These are phyloP conservation scores for Nephila pilipes DNA, from an alignment of 1,140 invertebrate species.

Conservation along the genomic window DNA sequence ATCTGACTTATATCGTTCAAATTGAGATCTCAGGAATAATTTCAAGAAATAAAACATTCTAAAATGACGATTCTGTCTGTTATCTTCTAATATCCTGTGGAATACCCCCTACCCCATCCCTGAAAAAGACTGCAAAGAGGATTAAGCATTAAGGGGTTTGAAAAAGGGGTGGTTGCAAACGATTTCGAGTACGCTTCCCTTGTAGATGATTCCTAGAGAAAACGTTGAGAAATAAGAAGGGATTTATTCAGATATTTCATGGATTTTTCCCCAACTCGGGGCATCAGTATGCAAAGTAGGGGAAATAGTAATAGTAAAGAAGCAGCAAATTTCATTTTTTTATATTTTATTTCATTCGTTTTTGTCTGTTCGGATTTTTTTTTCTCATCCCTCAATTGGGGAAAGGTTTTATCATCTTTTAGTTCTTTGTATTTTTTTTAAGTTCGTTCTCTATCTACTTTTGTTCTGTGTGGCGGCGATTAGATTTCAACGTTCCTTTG, in stretches of 20 bases:
- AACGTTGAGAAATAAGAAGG: neutral
- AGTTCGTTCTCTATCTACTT: no score
- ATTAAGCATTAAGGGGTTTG: conserved; percentile 48
- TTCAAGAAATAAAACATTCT: conserved; percentile 3
- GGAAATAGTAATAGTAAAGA: conserved; percentile 32
- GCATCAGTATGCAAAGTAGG: conserved; percentile 62
- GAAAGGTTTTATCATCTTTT: conserved; percentile 52
- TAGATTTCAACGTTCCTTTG: conserved; percentile 37
- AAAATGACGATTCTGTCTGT: conserved; percentile 49
- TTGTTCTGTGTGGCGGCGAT: conserved; percentile 12
- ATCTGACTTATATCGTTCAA: neutral
- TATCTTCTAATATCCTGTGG: conserved; percentile 35
- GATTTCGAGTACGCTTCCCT: neutral
- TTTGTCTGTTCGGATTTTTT: neutral
- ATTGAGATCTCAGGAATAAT: conserved; percentile 19
- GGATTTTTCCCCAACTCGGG: conserved; percentile 6
- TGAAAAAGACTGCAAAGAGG: conserved; percentile 37
- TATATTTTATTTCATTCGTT: conserved; percentile 19
- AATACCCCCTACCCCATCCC: neutral
- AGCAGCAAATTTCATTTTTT: neutral
- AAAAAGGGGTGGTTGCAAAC: conserved; percentile 28
- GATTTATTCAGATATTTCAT: conserved; percentile 52
- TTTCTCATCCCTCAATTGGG: conserved; percentile 43
- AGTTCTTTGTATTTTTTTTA: neutral
- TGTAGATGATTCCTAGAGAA: conserved; percentile 23